Conservation (phyloP, 2,797 vertebrate species). For the Cetoscarus ocellatus region DNA sequence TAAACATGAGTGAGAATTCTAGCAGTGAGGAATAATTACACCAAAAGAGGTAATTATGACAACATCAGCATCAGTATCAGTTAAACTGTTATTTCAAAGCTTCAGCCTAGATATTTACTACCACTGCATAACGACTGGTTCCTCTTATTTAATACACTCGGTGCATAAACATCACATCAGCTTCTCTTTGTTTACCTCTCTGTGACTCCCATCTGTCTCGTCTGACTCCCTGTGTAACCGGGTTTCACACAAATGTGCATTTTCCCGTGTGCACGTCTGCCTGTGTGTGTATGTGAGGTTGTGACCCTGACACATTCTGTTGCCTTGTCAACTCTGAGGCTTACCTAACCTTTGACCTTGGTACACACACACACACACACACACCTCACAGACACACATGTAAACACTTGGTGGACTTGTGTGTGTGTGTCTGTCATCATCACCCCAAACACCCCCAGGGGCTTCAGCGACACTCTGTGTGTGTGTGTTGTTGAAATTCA, state of each 20-base stretch:
- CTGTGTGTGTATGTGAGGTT: conserved; percentile 33
- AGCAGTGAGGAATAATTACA: too few relatives aligned
- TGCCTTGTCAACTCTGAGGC: conserved; percentile 58
- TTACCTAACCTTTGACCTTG: conserved; percentile 76
- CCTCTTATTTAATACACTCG: conserved; percentile 13
- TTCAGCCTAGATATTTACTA: too few relatives aligned
- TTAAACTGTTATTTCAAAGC: too few relatives aligned
- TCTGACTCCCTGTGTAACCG: conserved; percentile 6
- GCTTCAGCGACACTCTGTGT: conserved; percentile 16
- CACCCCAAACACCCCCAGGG: conserved; percentile 35
- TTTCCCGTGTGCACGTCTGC: conserved; percentile 11
- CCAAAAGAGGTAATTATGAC: too few relatives aligned
- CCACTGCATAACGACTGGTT: too few relatives aligned
- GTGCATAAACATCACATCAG: conserved; percentile 10
- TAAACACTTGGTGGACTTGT: conserved; percentile 32
- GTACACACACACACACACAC: conserved; percentile 23
- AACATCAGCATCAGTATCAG: too few relatives aligned
- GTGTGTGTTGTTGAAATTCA: conserved; percentile 41
- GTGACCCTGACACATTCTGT: conserved; percentile 65
- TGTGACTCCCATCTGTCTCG: conserved; percentile 9
- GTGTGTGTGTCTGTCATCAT: conserved; percentile 40
- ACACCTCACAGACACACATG: conserved; percentile 33
- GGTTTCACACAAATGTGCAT: conserved; percentile 14
- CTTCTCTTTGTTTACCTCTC: conserved; percentile 13
- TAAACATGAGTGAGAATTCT: too few relatives aligned